A percentile compares a stretch with the other conserved stretches of the same genome.
phyloP scores from a whole-genome alignment of 2,888 invertebrate genomes.

The Pediacus dermestoides region DNA sequence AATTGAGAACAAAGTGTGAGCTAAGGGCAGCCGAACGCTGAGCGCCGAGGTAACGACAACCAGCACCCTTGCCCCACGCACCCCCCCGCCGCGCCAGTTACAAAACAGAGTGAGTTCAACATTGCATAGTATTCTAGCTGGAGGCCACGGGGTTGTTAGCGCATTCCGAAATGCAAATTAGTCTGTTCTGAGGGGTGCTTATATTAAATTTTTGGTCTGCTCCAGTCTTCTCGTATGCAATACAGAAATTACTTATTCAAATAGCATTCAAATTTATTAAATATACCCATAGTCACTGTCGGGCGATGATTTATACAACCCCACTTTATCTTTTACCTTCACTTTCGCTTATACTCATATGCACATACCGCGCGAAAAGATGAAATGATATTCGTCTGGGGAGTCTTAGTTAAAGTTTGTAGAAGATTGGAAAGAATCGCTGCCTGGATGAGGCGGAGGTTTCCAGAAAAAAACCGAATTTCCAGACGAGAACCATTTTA shows the following conservation, averaged over 20 bases:
- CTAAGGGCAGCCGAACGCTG: conserved; percentile 22
- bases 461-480: too few species aligned
- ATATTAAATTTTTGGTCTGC: conserved; percentile 37
- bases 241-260: conserved; percentile 32
- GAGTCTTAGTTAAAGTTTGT: too few species aligned
- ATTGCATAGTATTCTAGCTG: conserved; percentile 19
- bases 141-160: conserved; percentile 35
- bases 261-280: conserved; percentile 29
- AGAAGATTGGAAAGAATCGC: too few species aligned
- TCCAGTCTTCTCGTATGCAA: conserved; percentile 24
- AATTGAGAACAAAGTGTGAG: conserved; percentile 42
- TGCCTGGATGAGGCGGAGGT: too few species aligned
- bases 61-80: conserved; percentile 10
- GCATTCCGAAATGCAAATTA: conserved; percentile 40
- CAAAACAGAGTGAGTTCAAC: too few species aligned
- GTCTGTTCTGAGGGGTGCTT: conserved; percentile 32
- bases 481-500: too few species aligned
- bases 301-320: conserved; percentile 19
- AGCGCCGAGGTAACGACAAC: conserved; percentile 16
- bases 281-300: conserved; percentile 19
- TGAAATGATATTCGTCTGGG: too few species aligned
- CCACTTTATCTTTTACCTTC: conserved; percentile 14
- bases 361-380: conserved; percentile 10
- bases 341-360: conserved; percentile 15
- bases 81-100: too few species aligned